Conservation (phyloP, 2,113 vertebrate genomes). For the Pteronura brasiliensis region DNA sequence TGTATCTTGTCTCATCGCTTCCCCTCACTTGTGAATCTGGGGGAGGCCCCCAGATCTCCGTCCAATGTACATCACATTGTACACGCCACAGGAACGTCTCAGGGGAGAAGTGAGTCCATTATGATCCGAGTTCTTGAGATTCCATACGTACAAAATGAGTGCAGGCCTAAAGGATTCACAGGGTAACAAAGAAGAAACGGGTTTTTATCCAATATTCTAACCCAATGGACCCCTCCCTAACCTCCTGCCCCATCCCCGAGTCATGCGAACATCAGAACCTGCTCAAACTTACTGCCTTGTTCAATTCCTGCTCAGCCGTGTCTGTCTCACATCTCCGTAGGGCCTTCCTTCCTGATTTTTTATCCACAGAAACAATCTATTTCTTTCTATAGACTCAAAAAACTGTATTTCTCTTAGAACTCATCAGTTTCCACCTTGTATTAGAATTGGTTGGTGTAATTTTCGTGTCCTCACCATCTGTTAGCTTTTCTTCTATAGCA, state of each 20-base stretch:
- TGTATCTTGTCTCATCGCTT: not conserved
- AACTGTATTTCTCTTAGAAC: not conserved
- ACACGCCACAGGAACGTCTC: not conserved
- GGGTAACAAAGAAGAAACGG: not conserved
- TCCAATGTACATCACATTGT: too few species aligned
- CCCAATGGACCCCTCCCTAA: rapidly evolving
- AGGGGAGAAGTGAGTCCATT: too few species aligned
- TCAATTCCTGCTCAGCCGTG: not conserved
- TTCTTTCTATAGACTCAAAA: not conserved
- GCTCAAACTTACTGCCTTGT: not conserved
- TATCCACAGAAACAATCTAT: not conserved
- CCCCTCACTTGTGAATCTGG: not conserved
- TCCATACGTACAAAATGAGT: not conserved
- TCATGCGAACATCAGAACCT: not conserved
- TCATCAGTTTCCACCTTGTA: not conserved
- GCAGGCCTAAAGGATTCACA: not conserved
- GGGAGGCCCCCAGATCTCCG: not conserved
- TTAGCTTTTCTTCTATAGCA: not conserved
- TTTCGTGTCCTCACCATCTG: not conserved
- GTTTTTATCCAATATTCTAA: not conserved
- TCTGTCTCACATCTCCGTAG: not conserved
- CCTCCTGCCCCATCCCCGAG: not conserved
- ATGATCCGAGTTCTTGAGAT: not conserved
- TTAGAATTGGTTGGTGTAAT: not conserved
- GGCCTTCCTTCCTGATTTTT: not conserved